Percentiles rank a stretch among this genome's conserved stretches.
Evolutionary conservation across 2,113 vertebrate genomes (phyloP).

Genomic region (Carettochelys insculpta): DNA sequence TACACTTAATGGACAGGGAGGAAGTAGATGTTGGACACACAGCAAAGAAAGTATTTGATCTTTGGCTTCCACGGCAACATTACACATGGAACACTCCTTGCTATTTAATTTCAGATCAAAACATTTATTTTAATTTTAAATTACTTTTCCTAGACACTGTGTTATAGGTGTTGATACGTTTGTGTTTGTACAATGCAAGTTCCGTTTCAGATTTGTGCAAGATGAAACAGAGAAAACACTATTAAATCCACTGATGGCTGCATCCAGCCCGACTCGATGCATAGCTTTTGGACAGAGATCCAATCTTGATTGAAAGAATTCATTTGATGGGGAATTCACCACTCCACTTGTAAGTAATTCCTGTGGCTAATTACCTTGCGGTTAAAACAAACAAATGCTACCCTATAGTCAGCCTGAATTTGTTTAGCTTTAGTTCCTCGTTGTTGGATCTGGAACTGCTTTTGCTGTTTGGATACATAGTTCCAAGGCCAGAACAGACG

Average conservation of each 20-base stretch:
- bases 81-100: slow-evolving; percentile 20
- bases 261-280: background rate
- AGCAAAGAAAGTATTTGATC: slow-evolving; percentile 57
- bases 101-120: slow-evolving; percentile 7
- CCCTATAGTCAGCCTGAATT: no score
- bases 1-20: slow-evolving; percentile 52
- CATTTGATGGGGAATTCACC: background rate
- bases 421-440: background rate
- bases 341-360: background rate
- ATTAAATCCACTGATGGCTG: no score
- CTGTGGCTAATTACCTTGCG: background rate
- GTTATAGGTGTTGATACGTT: background rate
- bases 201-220: background rate
- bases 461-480: background rate
- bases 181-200: background rate
- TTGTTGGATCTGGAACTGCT: background rate
- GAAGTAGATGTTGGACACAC: slow-evolving; percentile 27
- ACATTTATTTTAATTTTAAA: background rate
- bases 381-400: no score
- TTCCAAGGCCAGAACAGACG: background rate
- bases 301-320: background rate
- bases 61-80: slow-evolving; percentile 42
- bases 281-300: background rate
- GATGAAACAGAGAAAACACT: background rate
- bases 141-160: background rate